Conservation (phyloP, 2,888 invertebrate genomes). For the Hylaea fasciaria region DNA sequence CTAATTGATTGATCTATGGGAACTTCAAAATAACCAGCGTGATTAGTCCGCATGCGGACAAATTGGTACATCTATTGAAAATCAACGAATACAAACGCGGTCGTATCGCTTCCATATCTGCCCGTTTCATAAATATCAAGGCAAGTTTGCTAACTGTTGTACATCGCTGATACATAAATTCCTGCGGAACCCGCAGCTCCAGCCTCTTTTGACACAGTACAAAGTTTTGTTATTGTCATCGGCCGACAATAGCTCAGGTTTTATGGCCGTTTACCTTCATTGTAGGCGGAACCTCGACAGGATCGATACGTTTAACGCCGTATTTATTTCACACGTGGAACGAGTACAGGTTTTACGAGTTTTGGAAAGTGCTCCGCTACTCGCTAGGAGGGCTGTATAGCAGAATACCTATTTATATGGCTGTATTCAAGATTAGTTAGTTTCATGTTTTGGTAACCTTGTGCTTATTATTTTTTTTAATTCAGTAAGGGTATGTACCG, state of each 20-base stretch:
- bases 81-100: no score
- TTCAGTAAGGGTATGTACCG: no score
- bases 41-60: no score
- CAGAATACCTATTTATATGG: no score
- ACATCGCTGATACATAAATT: background rate
- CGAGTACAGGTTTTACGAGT: constrained; percentile 18
- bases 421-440: background rate
- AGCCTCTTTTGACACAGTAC: background rate
- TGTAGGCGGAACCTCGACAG: constrained; percentile 16
- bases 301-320: constrained; percentile 25
- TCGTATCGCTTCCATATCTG: no score
- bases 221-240: constrained; percentile 26
- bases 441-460: background rate
- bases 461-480: background rate
- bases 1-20: no score
- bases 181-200: constrained; percentile 16
- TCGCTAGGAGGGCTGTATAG: no score
- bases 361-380: constrained; percentile 10
- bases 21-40: no score
- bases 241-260: constrained; percentile 36
- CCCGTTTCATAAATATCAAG: no score
- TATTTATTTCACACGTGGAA: constrained; percentile 22
- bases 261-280: constrained; percentile 40
- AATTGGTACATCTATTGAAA: no score
- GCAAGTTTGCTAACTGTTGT: no score